Evolutionary conservation across 2,797 vertebrate species (phyloP).

Genomic region (Myiotriccus ornatus): DNA sequence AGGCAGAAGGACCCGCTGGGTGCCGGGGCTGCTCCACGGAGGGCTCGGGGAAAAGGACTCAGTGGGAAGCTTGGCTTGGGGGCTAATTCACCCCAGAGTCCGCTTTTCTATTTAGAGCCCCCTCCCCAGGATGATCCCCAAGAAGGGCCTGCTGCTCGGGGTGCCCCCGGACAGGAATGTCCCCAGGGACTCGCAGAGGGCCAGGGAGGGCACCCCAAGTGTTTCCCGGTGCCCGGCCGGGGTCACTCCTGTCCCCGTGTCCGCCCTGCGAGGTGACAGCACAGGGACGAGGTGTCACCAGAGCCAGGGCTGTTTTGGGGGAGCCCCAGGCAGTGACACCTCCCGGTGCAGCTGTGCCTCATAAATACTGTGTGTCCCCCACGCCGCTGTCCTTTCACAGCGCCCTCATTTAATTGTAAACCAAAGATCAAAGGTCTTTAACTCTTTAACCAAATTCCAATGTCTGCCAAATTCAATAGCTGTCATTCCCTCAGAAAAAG

Average conservation of each 20-base stretch:
- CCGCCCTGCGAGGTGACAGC: not conserved
- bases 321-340: slow-evolving; percentile 44
- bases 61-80: not conserved
- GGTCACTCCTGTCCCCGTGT: not conserved
- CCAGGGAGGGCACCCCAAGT: not conserved
- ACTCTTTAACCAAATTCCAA: slow-evolving; percentile 98
- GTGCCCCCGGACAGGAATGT: not conserved
- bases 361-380: slow-evolving; percentile 66
- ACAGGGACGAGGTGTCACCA: not conserved
- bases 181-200: not conserved
- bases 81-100: not conserved
- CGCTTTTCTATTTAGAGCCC: not conserved
- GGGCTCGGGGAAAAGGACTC: not conserved
- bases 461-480: slow-evolving; percentile 99
- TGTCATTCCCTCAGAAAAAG: slow-evolving; percentile 88
- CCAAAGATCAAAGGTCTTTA: slow-evolving; percentile 95
- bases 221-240: not conserved
- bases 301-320: not conserved
- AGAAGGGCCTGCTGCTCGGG: not conserved
- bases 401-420: slow-evolving; percentile 83
- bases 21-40: not conserved
- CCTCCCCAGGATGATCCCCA: not conserved
- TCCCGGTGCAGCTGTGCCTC: slow-evolving; percentile 52
- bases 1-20: not conserved
- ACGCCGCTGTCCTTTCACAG: slow-evolving; percentile 72